These are phyloP conservation scores for Bolborhynchus lineola DNA, from an alignment of 2,113 vertebrate genomes.

Conservation along the genomic window DNA sequence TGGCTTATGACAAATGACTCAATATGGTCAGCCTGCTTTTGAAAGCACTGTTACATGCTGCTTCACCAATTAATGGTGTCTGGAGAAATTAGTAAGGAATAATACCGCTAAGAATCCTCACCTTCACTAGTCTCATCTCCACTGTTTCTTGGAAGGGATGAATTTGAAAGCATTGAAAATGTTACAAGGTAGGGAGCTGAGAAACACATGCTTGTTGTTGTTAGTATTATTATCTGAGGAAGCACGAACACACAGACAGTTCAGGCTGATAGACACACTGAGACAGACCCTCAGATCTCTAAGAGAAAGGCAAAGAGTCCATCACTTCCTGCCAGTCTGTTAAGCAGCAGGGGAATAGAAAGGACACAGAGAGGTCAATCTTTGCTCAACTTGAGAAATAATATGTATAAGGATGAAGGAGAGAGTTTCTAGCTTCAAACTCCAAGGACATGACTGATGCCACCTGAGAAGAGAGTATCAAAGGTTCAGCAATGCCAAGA, in stretches of 20 bases:
- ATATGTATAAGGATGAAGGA: conserved; percentile 42
- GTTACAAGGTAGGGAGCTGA: background rate
- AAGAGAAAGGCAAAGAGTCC: conserved; percentile 36
- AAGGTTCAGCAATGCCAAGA: conserved; percentile 21
- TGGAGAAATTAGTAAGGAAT: background rate
- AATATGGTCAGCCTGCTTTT: background rate
- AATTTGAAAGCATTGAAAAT: background rate
- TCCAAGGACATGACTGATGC: background rate
- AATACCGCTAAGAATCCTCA: background rate
- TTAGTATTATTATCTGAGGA: background rate
- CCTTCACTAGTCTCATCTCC: background rate
- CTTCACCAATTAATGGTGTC: background rate
- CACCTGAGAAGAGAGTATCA: conserved; percentile 26
- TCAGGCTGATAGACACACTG: conserved; percentile 4
- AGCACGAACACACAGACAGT: background rate
- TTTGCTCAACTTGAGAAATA: conserved; percentile 36
- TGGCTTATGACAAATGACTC: background rate
- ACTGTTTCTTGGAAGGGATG: background rate
- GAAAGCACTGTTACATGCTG: background rate
- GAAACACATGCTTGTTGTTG: background rate
- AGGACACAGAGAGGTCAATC: conserved; percentile 33
- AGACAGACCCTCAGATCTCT: background rate
- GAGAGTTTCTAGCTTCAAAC: conserved; percentile 33
- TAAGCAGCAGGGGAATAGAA: conserved; percentile 53
- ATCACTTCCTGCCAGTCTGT: conserved; percentile 20